Evolutionary conservation across 35 echinoderm and acorn worm genomes (phyloP), one percentile per base, ranked within the genome.

Genomic region (Amphiura filiformis): DNA sequence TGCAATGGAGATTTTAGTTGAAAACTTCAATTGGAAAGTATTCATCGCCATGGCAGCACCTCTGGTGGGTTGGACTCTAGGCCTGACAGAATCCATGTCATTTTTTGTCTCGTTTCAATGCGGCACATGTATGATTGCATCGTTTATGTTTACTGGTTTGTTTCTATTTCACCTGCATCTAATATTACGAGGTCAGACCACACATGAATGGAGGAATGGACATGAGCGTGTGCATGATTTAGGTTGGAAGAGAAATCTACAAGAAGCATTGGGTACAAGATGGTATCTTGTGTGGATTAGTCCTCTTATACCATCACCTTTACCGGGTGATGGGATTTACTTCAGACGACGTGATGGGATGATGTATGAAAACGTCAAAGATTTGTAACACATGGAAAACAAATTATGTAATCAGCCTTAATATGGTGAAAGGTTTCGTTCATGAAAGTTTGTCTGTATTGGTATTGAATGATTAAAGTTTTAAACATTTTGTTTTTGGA

Each of bases 231-330:
- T 39, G 1, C 93, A 99, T 77, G 82, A 94, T 79, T 38, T 85
- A 26, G 96, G 96, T 1, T 90, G 93, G 90, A 78, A 81, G 76
- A 47, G 83, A 15, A 99, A 99, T 40, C 56, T 99, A 0, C 84
- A 36, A 57, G 83, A 78, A 1, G 96, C 78, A 1, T 86, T 99
- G 39, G 96, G 96, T 47, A 87, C 56, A 4, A 76, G 87, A 17
- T 99, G 96, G 96, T 88, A 99, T 82, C 83, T 99, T 23, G 87
- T 93, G 0, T 99, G 96, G 96, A 81, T 99, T 1, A 86, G 65
- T 39, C 96, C 96, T 0, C 47, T 86, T 30, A 81, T 99, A 9
- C 87, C 87, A 37, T 99, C 96, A 34, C 93, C 96, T 1, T 81
- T 99, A 18, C 96, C 92, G 0, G 80, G 90, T 57, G 90, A 99